Evolutionary conservation across 2,113 vertebrate genomes (phyloP), one percentile per base, ranked within the genome.

Genomic region (Gasterosteus nipponicus): DNA sequence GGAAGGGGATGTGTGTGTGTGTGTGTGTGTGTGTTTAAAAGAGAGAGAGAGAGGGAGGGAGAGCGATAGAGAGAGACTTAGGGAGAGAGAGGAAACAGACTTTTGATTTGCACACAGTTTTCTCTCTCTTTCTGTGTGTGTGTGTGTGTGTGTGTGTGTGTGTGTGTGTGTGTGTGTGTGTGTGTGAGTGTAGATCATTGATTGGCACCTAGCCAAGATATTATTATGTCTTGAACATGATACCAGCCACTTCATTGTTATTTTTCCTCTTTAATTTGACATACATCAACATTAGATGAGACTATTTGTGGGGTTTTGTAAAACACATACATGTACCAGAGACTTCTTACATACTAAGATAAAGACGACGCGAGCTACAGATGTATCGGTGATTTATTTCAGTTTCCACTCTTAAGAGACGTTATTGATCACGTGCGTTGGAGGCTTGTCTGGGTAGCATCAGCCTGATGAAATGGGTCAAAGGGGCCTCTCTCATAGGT

Each of bases 141-240:
- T 26, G 22, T 26, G 22, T 26, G 22, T 26, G 22, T 26, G 56
- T 62, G 39, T 62, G 12, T 10, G n/a, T 60, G 57, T 56, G 22
- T 64, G 62, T 58, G 47, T 63, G 39, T 53, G 10, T 15, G 29
- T 79, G 47, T 60, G 72, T 68, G 60, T 42, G 71, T 22, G 71
- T 62, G 59, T 42, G 72, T 22, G 58, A 70, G 62, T 76, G 61
- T 73, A 82, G 82, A 90, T 91, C 79, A 78, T 82, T 89, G 89
- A 91, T 89, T 91, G 91, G 89, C 90, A 88, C 75, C 58, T 70
- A 80, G 85, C 89, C 91, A 91, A 85, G 79, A 87, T 89, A 87
- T 89, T 91, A 85, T 90, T 86, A 81, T 70, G 76, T 86, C 81
- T 88, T 90, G 82, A 87, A 87, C 63, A 89, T 88, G 85, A 88